Evolutionary conservation across 1,140 invertebrate species (phyloP).

Genomic region (Trichoplusia ni): DNA sequence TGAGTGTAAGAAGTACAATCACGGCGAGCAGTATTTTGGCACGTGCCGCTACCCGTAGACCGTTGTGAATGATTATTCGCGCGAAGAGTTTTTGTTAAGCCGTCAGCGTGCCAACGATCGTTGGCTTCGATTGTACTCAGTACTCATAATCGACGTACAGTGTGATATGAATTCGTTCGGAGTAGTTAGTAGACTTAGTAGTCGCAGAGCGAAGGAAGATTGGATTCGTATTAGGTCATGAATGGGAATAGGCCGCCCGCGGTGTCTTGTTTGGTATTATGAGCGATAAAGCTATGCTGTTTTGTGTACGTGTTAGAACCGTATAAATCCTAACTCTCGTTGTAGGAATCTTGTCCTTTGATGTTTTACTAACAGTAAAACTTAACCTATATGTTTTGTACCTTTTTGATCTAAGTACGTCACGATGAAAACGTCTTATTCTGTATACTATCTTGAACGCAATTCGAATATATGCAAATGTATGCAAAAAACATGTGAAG

Average conservation of each 20-base stretch:
- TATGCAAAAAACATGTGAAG: too few relatives aligned
- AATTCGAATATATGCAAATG: too few relatives aligned
- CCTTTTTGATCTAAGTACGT: too few relatives aligned
- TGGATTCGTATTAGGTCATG: constrained; percentile 2
- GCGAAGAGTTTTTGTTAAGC: constrained; percentile 28
- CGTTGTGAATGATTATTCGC: constrained; percentile 32
- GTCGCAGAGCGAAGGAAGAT: neutral
- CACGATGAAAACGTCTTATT: too few relatives aligned
- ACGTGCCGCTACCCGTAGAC: constrained; percentile 30
- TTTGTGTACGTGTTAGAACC: too few relatives aligned
- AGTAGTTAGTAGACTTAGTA: constrained; percentile 25
- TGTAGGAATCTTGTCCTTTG: too few relatives aligned
- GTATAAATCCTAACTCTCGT: too few relatives aligned
- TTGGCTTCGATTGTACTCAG: constrained; percentile 26
- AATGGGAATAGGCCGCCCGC: constrained; percentile 3
- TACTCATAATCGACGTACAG: constrained; percentile 34
- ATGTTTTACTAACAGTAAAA: too few relatives aligned
- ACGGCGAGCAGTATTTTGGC: constrained; percentile 29
- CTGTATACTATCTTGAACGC: too few relatives aligned
- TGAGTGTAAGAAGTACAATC: neutral
- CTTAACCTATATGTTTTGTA: too few relatives aligned
- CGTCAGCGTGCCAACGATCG: constrained; percentile 19
- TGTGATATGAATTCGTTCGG: constrained; percentile 37
- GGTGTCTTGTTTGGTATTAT: neutral
- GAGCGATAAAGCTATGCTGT: too few relatives aligned